Base-by-base conservation (phyloP, 1,140 invertebrate species). In the Portunus trituberculatus region DNA sequence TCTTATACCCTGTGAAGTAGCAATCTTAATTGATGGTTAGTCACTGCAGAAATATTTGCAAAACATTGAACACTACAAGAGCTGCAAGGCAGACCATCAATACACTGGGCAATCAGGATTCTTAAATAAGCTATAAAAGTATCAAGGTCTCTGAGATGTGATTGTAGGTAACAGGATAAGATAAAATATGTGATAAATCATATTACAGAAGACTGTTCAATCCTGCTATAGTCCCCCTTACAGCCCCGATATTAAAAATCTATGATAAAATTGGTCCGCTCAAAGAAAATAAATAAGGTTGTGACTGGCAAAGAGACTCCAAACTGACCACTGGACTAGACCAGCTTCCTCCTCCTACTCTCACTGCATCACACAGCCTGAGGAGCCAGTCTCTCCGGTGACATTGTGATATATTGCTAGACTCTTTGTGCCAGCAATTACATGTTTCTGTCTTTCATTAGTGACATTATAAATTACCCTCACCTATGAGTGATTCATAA, bases 201-300 rank as follows among this genome's bases (percentile, higher is more conserved):
- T 48, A 91, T 91, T 48, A 39, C 28, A 46, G 28, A 29, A 93
- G 0, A 88, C 29, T 82, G 16, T 91, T 84, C 91, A 92, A 95
- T 95, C 94, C 94, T 92, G 94, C n/a, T 39, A 92, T 89, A 89
- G 94, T 93, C 91, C 76, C 29, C 86, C 94, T 95, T 92, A 67
- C 91, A 95, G 94, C 94, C 89, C 90, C 39, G 67, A 93, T 95
- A 95, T 95, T 95, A 84, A 48, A 89, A 95, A 59, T 95, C 83
- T 95, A 95, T 95, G 59, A 95, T 95, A 95, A 95, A 95, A 95
- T 95, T 95, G 94, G 94, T 95, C 94, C 94, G 94, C 94, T 92
- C 94, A 95, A 95, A 95, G 94, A 95, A 95, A 95, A 95, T 93
- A 93, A 95, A 95, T 88, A 87, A 95, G 91, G 48, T 88, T 31